Evolutionary conservation across 2,888 invertebrate species (phyloP).

Genomic region (Drosophila bunnanda): DNA sequence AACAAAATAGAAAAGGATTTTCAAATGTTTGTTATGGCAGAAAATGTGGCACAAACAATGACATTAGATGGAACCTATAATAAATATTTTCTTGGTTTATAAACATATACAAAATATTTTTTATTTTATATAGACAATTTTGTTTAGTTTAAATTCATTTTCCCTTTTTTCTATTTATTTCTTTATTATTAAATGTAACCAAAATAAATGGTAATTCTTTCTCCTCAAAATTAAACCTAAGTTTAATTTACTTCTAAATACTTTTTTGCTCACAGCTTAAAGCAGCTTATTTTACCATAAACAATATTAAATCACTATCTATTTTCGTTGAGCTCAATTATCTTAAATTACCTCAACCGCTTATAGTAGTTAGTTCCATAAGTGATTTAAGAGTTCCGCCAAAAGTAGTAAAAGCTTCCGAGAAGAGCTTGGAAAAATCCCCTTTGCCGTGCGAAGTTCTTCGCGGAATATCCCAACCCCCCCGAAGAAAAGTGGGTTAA

Average conservation of each 20-base stretch:
- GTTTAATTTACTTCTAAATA: not conserved
- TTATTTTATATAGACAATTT: too few relatives aligned
- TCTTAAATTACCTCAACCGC: not conserved
- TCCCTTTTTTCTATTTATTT: too few relatives aligned
- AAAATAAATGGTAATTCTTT: not conserved
- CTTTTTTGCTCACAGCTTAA: not conserved
- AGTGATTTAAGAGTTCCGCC: not conserved
- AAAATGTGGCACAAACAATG: too few relatives aligned
- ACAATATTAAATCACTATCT: too few relatives aligned
- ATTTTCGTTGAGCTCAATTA: not conserved
- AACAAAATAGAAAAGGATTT: too few relatives aligned
- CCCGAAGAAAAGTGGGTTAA: not conserved
- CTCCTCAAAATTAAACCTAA: not conserved
- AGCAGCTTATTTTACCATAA: not conserved
- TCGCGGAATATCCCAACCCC: not conserved
- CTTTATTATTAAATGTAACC: not conserved
- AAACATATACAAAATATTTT: too few relatives aligned
- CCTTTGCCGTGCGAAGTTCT: not conserved
- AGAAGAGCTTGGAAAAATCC: slow-evolving; percentile 3
- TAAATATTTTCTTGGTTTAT: too few relatives aligned
- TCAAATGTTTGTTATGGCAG: too few relatives aligned
- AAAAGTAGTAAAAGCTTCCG: slow-evolving; percentile 4
- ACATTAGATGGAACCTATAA: too few relatives aligned
- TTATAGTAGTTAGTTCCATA: not conserved
- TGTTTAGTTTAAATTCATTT: too few relatives aligned